Evolutionary conservation across 2,888 invertebrate species (phyloP).

Genomic region (Aspidiotus destructor): DNA sequence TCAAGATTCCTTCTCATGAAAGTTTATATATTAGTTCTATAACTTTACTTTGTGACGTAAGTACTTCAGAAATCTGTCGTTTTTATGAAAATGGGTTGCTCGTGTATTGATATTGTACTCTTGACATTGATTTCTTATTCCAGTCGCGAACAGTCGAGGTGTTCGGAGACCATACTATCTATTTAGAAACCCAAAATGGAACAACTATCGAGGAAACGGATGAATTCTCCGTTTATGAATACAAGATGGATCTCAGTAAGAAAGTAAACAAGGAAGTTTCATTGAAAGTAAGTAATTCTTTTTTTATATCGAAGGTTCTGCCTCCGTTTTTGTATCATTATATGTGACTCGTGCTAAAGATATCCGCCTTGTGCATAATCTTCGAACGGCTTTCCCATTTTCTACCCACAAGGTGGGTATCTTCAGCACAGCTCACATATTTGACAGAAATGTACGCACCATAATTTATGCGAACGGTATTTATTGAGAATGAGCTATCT

Average conservation of each 20-base stretch:
- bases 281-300: conserved; percentile 16
- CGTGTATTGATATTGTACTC: not conserved
- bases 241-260: not conserved
- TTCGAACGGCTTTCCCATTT: no score
- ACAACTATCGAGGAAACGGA: conserved; percentile 7
- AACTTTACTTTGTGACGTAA: conserved; percentile 5
- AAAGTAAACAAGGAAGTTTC: conserved; percentile 13
- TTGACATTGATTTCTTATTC: not conserved
- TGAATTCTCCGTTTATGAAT: conserved; percentile 16
- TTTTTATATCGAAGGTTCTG: not conserved
- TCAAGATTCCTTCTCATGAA: not conserved
- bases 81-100: not conserved
- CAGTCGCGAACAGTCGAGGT: conserved; percentile 14
- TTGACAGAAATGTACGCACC: no score
- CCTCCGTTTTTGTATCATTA: not conserved
- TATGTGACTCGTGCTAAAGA: no score
- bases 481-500: no score
- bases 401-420: no score
- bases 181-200: conserved; percentile 9
- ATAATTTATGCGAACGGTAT: no score
- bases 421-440: no score
- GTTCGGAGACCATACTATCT: conserved; percentile 20
- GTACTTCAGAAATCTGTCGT: not conserved
- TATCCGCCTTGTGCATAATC: no score
- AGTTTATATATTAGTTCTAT: not conserved